Percentiles rank a stretch among this genome's conserved stretches.
Evolutionary conservation across 2,113 vertebrate species (phyloP).

Genomic region (Alosa alosa): DNA sequence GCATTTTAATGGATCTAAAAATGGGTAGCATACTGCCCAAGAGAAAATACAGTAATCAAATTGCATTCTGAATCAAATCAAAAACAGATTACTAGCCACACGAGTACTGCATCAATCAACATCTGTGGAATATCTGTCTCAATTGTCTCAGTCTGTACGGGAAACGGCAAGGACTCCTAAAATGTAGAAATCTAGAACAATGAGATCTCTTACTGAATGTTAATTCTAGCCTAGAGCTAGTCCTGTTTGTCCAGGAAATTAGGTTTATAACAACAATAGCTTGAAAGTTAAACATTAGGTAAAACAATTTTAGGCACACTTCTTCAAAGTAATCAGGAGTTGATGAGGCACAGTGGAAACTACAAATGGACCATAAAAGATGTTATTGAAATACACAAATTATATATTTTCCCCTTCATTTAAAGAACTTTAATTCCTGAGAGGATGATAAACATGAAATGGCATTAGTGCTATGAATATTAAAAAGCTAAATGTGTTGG

Average conservation of each 20-base stretch:
- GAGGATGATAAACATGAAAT: not conserved
- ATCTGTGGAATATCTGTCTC: not conserved
- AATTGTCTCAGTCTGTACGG: not conserved
- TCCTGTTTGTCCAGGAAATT: not conserved
- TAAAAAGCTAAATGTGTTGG: not conserved
- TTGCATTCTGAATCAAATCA: too few relatives aligned
- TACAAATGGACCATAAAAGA: not conserved
- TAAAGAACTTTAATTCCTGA: not conserved
- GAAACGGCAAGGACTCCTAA: too few relatives aligned
- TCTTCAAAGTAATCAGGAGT: not conserved
- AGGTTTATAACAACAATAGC: not conserved
- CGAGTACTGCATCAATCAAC: not conserved
- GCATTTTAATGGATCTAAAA: too few relatives aligned
- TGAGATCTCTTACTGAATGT: not conserved
- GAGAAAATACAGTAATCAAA: too few relatives aligned
- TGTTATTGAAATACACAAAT: not conserved
- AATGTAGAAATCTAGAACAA: not conserved
- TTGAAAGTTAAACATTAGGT: not conserved
- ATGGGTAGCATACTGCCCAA: too few relatives aligned
- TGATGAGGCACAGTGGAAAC: not conserved
- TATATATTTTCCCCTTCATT: not conserved
- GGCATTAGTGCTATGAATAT: not conserved
- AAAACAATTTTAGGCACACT: not conserved
- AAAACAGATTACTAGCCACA: too few relatives aligned
- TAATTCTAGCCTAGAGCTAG: not conserved